Evolutionary conservation across 2,888 invertebrate species (phyloP).

Genomic region (Nymphalis c-album): DNA sequence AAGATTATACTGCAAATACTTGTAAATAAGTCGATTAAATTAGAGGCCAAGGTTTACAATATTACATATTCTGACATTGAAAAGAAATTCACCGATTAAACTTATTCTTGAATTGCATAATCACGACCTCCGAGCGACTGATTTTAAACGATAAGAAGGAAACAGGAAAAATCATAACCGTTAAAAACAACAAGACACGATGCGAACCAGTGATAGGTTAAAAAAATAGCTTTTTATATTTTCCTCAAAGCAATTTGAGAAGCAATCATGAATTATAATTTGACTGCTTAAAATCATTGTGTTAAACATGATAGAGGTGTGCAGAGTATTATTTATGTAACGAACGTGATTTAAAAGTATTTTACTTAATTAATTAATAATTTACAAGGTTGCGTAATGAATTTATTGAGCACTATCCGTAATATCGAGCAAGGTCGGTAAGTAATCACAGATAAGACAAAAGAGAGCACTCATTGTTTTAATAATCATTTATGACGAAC

Average conservation of each 20-base stretch:
- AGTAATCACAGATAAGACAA: background rate
- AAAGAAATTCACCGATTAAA: constrained; percentile 9
- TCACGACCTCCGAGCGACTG: constrained; percentile 23
- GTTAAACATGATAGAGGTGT: too few species aligned
- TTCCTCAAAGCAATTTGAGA: too few species aligned
- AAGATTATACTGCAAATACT: too few species aligned
- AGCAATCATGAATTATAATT: too few species aligned
- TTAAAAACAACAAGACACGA: constrained; percentile 13
- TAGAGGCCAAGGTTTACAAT: constrained; percentile 1
- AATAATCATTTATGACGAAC: too few species aligned
- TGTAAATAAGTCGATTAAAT: background rate
- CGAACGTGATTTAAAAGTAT: too few species aligned
- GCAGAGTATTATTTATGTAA: too few species aligned
- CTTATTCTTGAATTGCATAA: constrained; percentile 28
- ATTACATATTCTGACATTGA: constrained; percentile 5
- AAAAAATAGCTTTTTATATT: too few species aligned
- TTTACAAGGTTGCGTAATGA: background rate
- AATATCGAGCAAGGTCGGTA: constrained; percentile 8
- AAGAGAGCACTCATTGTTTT: too few species aligned
- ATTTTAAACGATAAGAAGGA: constrained; percentile 14
- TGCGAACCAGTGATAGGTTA: constrained; percentile 5
- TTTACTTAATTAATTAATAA: too few species aligned
- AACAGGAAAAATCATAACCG: constrained; percentile 16
- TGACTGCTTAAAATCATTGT: too few species aligned
- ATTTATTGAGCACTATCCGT: constrained; percentile 4